Conservation (phyloP, 1,140 invertebrate species). For the Nephotettix cincticeps region DNA sequence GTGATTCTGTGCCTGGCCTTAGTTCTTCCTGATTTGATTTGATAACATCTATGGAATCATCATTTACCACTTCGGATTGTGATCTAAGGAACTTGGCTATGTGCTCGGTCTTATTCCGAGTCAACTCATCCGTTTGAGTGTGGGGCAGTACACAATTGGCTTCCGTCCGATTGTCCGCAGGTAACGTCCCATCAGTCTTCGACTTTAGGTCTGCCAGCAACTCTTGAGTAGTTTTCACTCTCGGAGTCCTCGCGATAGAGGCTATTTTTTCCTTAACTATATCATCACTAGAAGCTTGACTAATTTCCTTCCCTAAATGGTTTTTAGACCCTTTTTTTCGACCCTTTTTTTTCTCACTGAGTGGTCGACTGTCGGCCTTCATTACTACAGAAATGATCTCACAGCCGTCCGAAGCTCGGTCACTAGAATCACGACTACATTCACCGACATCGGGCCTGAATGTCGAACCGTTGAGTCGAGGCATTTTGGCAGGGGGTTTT, state of each 20-base stretch:
- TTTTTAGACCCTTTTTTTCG: conserved; percentile 69
- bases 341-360: conserved; percentile 60
- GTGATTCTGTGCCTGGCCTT: conserved; percentile 22
- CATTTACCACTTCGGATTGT: conserved; percentile 42
- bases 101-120: conserved; percentile 55
- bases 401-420: conserved; percentile 27
- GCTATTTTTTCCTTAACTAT: conserved; percentile 64
- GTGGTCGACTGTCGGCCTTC: conserved; percentile 36
- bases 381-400: conserved; percentile 24
- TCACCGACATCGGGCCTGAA: conserved; percentile 29
- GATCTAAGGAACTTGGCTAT: conserved; percentile 56
- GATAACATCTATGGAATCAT: conserved; percentile 31
- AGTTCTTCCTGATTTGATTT: conserved; percentile 28
- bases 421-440: conserved; percentile 34
- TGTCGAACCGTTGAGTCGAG: conserved; percentile 49
- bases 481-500: conserved; percentile 44
- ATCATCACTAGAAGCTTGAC: conserved; percentile 48
- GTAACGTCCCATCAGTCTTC: conserved; percentile 44
- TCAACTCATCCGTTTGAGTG: conserved; percentile 37
- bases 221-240: conserved; percentile 84
- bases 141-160: conserved; percentile 48
- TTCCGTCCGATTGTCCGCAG: conserved; percentile 36
- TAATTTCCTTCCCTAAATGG: conserved; percentile 32
- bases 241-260: conserved; percentile 61
- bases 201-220: conserved; percentile 75